A percentile compares a stretch with the other conserved stretches of the same genome.
phyloP scores from a whole-genome alignment of 2,113 vertebrate species.

The Anthoscopus minutus region DNA sequence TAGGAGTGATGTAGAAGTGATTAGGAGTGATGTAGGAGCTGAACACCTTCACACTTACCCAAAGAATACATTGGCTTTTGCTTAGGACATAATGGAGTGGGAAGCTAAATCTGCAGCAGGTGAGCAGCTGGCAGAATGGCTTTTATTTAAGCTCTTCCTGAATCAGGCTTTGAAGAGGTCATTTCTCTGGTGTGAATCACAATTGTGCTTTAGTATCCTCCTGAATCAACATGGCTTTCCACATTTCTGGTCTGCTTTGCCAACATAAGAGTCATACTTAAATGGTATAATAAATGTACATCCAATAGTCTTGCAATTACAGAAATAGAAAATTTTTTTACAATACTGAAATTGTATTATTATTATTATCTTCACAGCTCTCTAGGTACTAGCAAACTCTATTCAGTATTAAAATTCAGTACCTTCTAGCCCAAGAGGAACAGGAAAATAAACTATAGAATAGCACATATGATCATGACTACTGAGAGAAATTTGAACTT shows the following conservation, averaged over 20 bases:
- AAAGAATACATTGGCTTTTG: neutral
- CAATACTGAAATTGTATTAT: neutral
- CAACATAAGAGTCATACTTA: neutral
- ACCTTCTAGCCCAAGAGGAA: neutral
- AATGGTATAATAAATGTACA: neutral
- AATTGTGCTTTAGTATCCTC: neutral
- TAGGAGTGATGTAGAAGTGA: neutral
- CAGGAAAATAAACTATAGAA: neutral
- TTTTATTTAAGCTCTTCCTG: neutral
- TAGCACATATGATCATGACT: neutral
- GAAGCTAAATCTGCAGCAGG: neutral
- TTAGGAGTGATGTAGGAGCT: neutral
- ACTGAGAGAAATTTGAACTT: neutral
- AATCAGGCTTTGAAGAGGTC: neutral
- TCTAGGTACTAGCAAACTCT: neutral
- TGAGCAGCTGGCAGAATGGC: neutral
- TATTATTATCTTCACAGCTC: neutral
- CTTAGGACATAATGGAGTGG: accelerated
- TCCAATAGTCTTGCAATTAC: neutral
- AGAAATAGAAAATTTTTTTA: neutral
- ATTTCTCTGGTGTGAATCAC: neutral
- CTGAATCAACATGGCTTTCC: neutral
- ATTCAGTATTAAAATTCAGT: neutral
- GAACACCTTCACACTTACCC: neutral
- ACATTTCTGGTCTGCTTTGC: neutral